phyloP scores from a whole-genome alignment of 92 coral and sea anemone genomes.

The Parazoanthus darwini region DNA sequence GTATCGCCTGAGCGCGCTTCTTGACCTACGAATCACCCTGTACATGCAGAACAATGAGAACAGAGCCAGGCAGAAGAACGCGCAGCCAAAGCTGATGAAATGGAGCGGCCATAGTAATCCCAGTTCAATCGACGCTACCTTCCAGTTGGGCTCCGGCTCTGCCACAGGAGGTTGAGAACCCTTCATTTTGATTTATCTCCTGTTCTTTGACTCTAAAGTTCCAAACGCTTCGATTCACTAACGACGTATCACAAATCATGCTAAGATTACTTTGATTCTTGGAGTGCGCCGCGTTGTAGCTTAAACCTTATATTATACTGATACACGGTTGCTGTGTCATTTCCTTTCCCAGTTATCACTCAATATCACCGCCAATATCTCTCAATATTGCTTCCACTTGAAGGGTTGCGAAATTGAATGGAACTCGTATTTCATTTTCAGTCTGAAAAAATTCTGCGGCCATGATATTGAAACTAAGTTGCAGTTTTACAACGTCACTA shows the following conservation, averaged over 20 bases:
- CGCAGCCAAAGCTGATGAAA: constrained; percentile 26
- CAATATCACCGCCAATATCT: constrained; percentile 2
- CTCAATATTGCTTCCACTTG: neutral
- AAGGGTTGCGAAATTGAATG: neutral
- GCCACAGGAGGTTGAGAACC: neutral
- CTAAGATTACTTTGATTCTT: neutral
- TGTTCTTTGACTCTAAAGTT: neutral
- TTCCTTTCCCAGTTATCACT: neutral
- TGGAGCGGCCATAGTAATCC: constrained; percentile 32
- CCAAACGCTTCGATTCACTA: neutral
- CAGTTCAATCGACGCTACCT: neutral
- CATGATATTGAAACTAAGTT: no score
- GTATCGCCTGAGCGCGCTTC: constrained; percentile 30
- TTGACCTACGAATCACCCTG: constrained; percentile 13
- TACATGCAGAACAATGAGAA: constrained; percentile 23
- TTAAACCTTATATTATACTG: neutral
- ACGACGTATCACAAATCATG: neutral
- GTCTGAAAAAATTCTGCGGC: neutral
- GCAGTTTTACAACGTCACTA: no score
- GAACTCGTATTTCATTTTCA: neutral
- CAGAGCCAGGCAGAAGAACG: constrained; percentile 28
- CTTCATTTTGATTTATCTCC: neutral
- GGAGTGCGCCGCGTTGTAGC: neutral
- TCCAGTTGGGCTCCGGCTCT: constrained; percentile 29
- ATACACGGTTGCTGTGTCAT: constrained; percentile 8